Evolutionary conservation across 2,113 vertebrate genomes (phyloP).

Genomic region (Oryzias javanicus): DNA sequence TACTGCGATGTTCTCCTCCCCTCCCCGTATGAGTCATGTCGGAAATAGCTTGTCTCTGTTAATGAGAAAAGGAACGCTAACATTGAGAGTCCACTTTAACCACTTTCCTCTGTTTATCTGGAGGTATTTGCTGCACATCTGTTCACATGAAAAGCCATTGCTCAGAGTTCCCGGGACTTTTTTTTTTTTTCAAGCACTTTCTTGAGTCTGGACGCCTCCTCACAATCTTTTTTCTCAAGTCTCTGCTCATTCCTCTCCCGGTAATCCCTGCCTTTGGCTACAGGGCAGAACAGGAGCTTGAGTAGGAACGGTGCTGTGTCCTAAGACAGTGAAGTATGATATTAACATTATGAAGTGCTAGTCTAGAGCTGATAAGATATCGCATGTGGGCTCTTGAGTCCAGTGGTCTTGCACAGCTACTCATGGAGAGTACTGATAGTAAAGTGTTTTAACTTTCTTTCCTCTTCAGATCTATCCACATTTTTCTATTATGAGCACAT

Average conservation of each 20-base stretch:
- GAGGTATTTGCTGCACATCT: conserved; percentile 21
- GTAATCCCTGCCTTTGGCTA: conserved; percentile 50
- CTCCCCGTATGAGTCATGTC: conserved; percentile 23
- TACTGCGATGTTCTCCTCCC: conserved; percentile 12
- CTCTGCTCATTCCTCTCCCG: conserved; percentile 53
- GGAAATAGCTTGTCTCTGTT: conserved; percentile 49
- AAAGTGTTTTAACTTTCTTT: conserved; percentile 28
- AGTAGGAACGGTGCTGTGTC: conserved; percentile 21
- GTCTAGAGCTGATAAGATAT: conserved; percentile 59
- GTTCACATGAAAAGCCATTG: conserved; percentile 22
- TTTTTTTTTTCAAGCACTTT: conserved; percentile 30
- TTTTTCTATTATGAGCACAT: neutral
- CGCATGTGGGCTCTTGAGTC: conserved; percentile 49
- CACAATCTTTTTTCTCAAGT: conserved; percentile 7
- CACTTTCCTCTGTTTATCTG: conserved; percentile 41
- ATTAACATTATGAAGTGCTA: conserved; percentile 57
- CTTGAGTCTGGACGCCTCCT: conserved; percentile 19
- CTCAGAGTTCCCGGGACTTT: conserved; percentile 27
- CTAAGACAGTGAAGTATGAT: conserved; percentile 52
- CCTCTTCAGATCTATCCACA: conserved; percentile 5
- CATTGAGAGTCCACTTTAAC: conserved; percentile 46
- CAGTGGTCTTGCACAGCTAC: conserved; percentile 34
- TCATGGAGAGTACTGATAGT: conserved; percentile 47
- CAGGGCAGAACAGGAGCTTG: conserved; percentile 38
- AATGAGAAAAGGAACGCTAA: conserved; percentile 26